Evolutionary conservation across 1,140 invertebrate species (phyloP), one percentile per base, ranked within the genome.

Genomic region (Drosophila athabasca): DNA sequence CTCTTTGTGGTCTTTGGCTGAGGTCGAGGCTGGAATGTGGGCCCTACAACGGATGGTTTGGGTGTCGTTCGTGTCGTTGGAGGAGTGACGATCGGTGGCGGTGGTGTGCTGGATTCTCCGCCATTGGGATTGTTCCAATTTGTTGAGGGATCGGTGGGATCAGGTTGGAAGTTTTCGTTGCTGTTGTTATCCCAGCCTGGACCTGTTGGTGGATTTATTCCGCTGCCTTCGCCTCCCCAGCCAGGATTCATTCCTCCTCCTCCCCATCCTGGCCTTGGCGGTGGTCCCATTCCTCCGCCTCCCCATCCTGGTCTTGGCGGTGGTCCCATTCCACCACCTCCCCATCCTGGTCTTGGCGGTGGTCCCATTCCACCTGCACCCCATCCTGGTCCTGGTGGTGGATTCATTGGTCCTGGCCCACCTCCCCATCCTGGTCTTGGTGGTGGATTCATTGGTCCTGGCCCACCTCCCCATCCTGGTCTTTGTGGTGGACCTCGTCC

Each of bases 331-430:
- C 52, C 62, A 22, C 50, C 44, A 2, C n/a, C 52, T 29, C 31
- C 66, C 76, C 76, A 74, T 0, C 13, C 26, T 1, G 62, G 45
- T 29, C 26, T 50, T 13, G 29, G 52, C 1, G 60, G 69, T 2
- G 58, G 57, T 35, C 44, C 35, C 31, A 57, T 60, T 9, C 22
- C 62, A 22, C 67, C 62, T 31, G 59, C 57, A 5, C 26, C 46
- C 75, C 76, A 72, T 5, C 22, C 58, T 3, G 70, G 52, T 11
- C 57, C 41, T 0, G 50, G 24, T 9, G 60, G 65, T n/a, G 60
- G 68, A 24, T 35, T 15, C 35, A 62, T 51, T 0, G 53, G 54
- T 6, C 57, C 53, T 13, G 17, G 17, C 17, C 17, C 17, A 19
- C 45, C 55, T 24, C 59, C 60, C 62, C 64, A 76, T 3, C 35